phyloP scores from a whole-genome alignment of 2,797 vertebrate genomes.

The Emydoidea blandingii region DNA sequence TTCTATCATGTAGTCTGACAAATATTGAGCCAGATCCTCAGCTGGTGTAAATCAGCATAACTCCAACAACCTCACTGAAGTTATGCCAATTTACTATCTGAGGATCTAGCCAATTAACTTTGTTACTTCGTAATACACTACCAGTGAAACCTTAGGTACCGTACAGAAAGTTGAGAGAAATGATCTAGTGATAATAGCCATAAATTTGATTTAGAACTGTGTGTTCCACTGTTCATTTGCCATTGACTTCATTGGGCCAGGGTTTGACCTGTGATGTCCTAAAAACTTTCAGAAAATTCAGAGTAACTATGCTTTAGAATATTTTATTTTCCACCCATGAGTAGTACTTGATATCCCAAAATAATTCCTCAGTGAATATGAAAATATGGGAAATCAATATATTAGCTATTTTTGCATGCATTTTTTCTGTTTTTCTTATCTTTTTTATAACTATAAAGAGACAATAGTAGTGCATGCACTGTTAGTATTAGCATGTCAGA shows the following conservation, averaged over 20 bases:
- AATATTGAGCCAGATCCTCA: background rate
- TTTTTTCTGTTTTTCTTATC: constrained; percentile 76
- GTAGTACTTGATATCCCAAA: constrained; percentile 40
- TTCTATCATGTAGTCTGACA: background rate
- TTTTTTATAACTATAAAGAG: constrained; percentile 62
- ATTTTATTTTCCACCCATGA: constrained; percentile 33
- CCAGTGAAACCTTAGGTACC: background rate
- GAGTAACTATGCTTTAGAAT: constrained; percentile 12
- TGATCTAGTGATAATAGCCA: constrained; percentile 16
- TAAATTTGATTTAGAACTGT: constrained; percentile 29
- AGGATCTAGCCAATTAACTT: background rate
- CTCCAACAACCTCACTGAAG: background rate
- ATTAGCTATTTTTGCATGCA: constrained; percentile 52
- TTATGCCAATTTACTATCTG: background rate
- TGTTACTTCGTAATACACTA: background rate
- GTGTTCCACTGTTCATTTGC: constrained; percentile 14
- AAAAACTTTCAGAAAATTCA: constrained; percentile 34
- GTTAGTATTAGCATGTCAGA: constrained; percentile 68
- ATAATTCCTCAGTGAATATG: constrained; percentile 51
- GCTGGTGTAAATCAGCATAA: background rate
- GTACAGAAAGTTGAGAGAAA: constrained; percentile 4
- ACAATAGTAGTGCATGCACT: constrained; percentile 63
- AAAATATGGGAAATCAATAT: constrained; percentile 46
- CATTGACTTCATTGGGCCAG: constrained; percentile 19
- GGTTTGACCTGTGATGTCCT: constrained; percentile 44